Percentiles rank a stretch among this genome's conserved stretches.
Conservation (phyloP, 2,888 invertebrate species). For the Drosophila buzzatii region DNA sequence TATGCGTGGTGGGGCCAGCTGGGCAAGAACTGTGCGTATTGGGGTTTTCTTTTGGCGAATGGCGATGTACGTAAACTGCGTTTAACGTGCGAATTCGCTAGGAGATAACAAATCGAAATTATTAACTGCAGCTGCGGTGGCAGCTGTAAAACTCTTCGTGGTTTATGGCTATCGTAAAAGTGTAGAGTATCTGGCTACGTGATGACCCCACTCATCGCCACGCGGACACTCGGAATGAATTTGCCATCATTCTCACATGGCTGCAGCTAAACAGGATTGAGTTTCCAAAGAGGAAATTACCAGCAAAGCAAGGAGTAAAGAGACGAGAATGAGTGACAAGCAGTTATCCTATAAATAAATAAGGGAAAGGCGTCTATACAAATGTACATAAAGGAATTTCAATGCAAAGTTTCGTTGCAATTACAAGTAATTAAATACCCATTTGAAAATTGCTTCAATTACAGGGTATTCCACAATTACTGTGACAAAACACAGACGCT, state of each 20-base stretch:
- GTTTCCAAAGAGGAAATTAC: slow-evolving; percentile 58
- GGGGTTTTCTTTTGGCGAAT: not conserved
- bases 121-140: slow-evolving; percentile 70
- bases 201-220: slow-evolving; percentile 22
- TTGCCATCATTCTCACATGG: slow-evolving; percentile 40
- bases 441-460: no score
- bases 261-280: slow-evolving; percentile 34
- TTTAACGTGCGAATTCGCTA: slow-evolving; percentile 24
- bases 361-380: not conserved
- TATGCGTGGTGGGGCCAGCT: slow-evolving; percentile 36
- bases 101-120: slow-evolving; percentile 61
- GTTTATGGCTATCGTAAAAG: slow-evolving; percentile 45
- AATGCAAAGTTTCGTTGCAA: no score
- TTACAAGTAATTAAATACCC: no score
- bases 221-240: slow-evolving; percentile 21
- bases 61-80: slow-evolving; percentile 22
- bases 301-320: slow-evolving; percentile 1
- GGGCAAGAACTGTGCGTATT: not conserved
- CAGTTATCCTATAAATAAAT: not conserved
- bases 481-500: not conserved
- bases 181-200: slow-evolving; percentile 45
- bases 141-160: slow-evolving; percentile 35
- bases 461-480: slow-evolving; percentile 3
- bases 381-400: no score
- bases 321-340: not conserved